These are phyloP conservation scores for Bellardia bayeri DNA, from an alignment of 2,888 invertebrate genomes.

Conservation along the genomic window DNA sequence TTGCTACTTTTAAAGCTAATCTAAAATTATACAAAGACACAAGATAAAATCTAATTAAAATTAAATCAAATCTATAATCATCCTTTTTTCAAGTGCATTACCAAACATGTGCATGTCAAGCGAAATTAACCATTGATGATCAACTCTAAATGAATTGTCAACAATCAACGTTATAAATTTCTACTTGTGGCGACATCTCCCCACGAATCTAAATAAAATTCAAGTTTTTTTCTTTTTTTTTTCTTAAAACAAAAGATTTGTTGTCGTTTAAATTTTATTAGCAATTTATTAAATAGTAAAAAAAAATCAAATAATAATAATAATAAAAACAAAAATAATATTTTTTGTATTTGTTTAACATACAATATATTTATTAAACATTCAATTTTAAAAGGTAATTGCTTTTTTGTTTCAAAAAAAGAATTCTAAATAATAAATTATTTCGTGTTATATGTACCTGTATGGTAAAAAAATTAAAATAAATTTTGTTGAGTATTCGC, in stretches of 20 bases:
- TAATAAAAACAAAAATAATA: neutral
- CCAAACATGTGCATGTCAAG: conserved; percentile 55
- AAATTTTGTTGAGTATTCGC: conserved; percentile 40
- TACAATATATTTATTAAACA: conserved; percentile 21
- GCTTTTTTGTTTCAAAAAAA: neutral
- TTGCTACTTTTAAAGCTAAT: no score
- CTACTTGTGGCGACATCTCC: conserved; percentile 66
- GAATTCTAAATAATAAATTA: neutral
- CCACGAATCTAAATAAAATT: conserved; percentile 52
- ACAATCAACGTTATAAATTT: conserved; percentile 47
- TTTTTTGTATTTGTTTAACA: conserved; percentile 16
- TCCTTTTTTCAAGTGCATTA: conserved; percentile 7
- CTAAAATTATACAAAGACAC: no score
- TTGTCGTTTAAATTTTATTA: conserved; percentile 47
- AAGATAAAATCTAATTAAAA: no score
- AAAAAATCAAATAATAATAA: neutral
- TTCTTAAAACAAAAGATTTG: neutral
- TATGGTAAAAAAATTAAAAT: neutral
- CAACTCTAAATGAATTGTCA: conserved; percentile 63
- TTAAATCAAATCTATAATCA: no score
- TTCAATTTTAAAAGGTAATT: conserved; percentile 5
- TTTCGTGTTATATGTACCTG: neutral
- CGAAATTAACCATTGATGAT: conserved; percentile 59
- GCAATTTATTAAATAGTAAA: conserved; percentile 62
- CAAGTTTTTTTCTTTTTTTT: conserved; percentile 45